Base-by-base conservation (phyloP, 2,797 vertebrate species). In the Danio albolineatus region DNA sequence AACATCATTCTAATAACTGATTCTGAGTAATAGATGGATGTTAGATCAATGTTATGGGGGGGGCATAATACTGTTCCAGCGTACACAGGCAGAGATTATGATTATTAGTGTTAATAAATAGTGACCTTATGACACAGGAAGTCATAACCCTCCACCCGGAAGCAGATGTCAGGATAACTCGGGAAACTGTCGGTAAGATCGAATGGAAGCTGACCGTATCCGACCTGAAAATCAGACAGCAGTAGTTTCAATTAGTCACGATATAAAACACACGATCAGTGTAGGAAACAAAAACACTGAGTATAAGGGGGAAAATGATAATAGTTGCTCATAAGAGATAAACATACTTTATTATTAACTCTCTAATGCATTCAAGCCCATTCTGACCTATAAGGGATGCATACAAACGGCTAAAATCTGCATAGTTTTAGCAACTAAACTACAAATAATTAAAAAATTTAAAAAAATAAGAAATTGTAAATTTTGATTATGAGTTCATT, bases 121-220 rank as follows among this genome's bases (percentile, higher is more conserved):
- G 54, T 1, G 83, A 97, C 98, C 95, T 98, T 99, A 87, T 99
- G 97, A 89, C 97, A 98, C 81, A 98, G 89, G 76, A 99, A 99
- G 87, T 91, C 90, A 73, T 93, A 97, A 44, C 92, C 92, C 1
- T 94, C 91, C 2, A 98, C 96, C 21, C 91, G 93, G 92, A 99
- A 98, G 88, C 97, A 99, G 73, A 98, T 90, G 0, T 99, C 98
- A 0, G 98, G 95, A 82, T 95, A 98, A 84, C 95, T 97, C 44
- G 93, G 93, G 81, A 98, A 96, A 86, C 89, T 92, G 67, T 97
- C 95, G 0, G 95, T 95, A 85, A 93, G 93, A 82, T 98, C 95
- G 85, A 98, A 99, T 0, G 98, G 98, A 87, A 99, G 92, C 83
- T 98, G 96, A 56, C 95, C 96, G 67, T 97, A 98, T 77, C 97